These are phyloP conservation scores for Teleiodes luculella DNA, from an alignment of 2,888 invertebrate genomes.

Conservation along the genomic window DNA sequence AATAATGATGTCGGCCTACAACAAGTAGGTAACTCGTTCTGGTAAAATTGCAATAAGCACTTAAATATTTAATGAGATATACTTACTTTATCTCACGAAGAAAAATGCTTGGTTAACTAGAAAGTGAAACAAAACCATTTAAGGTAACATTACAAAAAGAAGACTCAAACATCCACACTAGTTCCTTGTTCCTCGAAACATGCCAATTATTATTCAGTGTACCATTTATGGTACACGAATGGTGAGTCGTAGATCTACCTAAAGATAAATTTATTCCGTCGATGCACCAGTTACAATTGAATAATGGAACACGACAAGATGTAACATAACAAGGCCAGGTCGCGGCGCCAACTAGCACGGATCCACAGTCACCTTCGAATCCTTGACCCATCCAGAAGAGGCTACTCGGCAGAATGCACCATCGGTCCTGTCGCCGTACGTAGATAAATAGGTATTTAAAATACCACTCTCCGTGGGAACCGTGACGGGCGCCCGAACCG, in stretches of 20 bases:
- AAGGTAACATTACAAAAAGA: background rate
- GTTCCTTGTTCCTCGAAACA: constrained; percentile 7
- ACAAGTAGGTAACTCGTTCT: constrained; percentile 4
- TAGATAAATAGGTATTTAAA: constrained; percentile 76
- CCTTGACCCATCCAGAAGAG: constrained; percentile 79
- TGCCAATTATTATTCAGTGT: constrained; percentile 3
- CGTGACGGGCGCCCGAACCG: constrained; percentile 65
- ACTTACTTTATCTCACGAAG: background rate
- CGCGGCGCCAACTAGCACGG: constrained; percentile 53
- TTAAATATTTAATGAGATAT: constrained; percentile 2
- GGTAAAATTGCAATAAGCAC: background rate
- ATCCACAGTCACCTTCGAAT: constrained; percentile 70
- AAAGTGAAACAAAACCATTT: constrained; percentile 2
- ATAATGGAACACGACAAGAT: constrained; percentile 63
- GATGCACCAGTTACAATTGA: constrained; percentile 40
- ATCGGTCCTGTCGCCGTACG: constrained; percentile 69
- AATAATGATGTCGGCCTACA: constrained; percentile 2
- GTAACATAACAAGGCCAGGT: constrained; percentile 68
- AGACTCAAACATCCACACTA: constrained; percentile 6
- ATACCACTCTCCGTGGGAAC: constrained; percentile 75
- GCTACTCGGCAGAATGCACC: constrained; percentile 70
- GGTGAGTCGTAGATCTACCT: constrained; percentile 14
- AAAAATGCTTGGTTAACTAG: background rate
- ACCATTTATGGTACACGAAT: constrained; percentile 1
- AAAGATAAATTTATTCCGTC: constrained; percentile 29